Conservation (phyloP, 2,113 vertebrate genomes). For the Gallinago media region DNA sequence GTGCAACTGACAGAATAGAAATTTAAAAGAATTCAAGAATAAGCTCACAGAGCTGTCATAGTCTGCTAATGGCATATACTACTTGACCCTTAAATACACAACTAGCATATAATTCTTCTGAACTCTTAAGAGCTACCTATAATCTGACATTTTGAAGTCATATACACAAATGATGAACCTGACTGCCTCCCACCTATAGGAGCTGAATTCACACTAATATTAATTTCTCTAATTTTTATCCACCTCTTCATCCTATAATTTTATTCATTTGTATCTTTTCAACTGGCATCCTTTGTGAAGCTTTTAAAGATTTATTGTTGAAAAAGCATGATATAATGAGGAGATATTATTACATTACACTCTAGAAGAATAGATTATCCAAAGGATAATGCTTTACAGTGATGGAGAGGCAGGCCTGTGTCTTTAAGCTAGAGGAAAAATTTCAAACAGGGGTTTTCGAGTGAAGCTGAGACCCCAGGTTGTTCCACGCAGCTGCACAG, state of each 20-base stretch:
- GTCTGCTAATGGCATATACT: background rate
- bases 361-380: background rate
- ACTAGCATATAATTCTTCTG: background rate
- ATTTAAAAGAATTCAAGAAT: background rate
- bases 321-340: background rate
- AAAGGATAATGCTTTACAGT: background rate
- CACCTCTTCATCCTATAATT: slow-evolving; percentile 23
- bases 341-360: background rate
- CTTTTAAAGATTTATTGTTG: background rate
- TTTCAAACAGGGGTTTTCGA: background rate
- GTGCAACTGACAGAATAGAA: background rate
- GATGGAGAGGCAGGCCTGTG: background rate
- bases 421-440: background rate
- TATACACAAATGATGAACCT: background rate
- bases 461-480: background rate
- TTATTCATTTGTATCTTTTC: slow-evolving; percentile 25
- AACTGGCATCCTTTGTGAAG: background rate
- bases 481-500: background rate
- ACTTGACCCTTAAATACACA: background rate
- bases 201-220: background rate
- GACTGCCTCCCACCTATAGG: background rate
- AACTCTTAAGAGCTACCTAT: background rate
- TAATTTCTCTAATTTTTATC: background rate
- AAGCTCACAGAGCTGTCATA: background rate
- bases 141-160: background rate